phyloP scores from a whole-genome alignment of 2,797 vertebrate genomes.

The Rhincodon typus region DNA sequence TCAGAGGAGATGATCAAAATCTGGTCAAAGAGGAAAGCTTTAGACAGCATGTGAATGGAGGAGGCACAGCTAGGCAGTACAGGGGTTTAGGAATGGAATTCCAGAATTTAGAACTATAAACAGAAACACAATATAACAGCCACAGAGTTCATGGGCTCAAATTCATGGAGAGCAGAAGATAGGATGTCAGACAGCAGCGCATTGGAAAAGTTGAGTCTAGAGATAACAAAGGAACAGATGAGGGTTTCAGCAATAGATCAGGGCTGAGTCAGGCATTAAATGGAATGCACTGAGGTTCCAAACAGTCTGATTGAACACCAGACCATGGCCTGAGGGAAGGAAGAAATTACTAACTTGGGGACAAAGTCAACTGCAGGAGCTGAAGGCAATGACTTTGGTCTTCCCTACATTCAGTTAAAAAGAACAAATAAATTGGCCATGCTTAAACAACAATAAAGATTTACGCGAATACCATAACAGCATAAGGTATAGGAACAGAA shows the following conservation, averaged over 20 bases:
- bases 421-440: neutral
- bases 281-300: neutral
- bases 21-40: neutral
- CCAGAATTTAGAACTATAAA: neutral
- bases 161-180: neutral
- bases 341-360: neutral
- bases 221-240: neutral
- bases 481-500: too few species aligned
- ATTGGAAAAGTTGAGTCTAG: neutral
- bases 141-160: neutral
- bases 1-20: neutral
- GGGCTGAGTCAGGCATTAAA: neutral
- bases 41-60: neutral
- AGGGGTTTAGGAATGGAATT: neutral
- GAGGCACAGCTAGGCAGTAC: too few species aligned
- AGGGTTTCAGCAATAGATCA: neutral
- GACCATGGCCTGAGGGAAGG: neutral
- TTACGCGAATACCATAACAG: neutral
- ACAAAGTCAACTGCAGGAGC: neutral
- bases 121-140: neutral
- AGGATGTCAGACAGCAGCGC: neutral
- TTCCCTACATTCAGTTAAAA: neutral
- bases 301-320: neutral
- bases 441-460: neutral
- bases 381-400: neutral